Percentiles rank a stretch among this genome's conserved stretches.
These are phyloP conservation scores for Neoniphon sammara DNA, from an alignment of 2,797 vertebrate genomes.

Conservation along the genomic window DNA sequence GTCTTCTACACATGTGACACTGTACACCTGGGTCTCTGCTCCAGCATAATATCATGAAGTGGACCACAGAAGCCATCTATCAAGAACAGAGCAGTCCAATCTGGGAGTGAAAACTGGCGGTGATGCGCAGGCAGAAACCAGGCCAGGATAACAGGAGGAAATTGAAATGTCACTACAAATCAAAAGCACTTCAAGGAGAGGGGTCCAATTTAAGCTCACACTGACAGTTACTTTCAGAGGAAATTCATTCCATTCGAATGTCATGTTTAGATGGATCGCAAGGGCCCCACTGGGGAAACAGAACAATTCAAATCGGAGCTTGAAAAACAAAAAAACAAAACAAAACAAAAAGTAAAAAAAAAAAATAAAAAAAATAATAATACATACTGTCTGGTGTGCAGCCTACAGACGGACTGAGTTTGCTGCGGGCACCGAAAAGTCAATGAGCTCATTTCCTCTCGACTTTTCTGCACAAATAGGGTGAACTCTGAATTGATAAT, in stretches of 20 bases:
- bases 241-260: conserved; percentile 64
- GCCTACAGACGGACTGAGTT: not conserved
- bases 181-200: conserved; percentile 74
- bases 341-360: too few relatives aligned
- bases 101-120: conserved; percentile 50
- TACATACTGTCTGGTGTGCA: conserved; percentile 4
- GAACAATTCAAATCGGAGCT: conserved; percentile 26
- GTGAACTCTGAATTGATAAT: conserved; percentile 51
- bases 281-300: conserved; percentile 9
- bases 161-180: conserved; percentile 83
- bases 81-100: conserved; percentile 49
- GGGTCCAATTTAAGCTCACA: conserved; percentile 69
- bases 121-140: conserved; percentile 52
- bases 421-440: conserved; percentile 1
- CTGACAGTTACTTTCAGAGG: conserved; percentile 73
- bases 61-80: conserved; percentile 38
- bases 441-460: conserved; percentile 30
- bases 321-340: conserved; percentile 22
- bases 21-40: conserved; percentile 42
- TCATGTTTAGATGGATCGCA: conserved; percentile 66
- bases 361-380: conserved; percentile 31
- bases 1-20: not conserved
- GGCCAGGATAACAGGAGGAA: conserved; percentile 76
- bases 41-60: conserved; percentile 35
- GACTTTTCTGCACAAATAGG: conserved; percentile 44